A percentile compares a stretch with the other conserved stretches of the same genome.
Evolutionary conservation across 2,113 vertebrate species (phyloP).

Genomic region (Fregetta grallaria): DNA sequence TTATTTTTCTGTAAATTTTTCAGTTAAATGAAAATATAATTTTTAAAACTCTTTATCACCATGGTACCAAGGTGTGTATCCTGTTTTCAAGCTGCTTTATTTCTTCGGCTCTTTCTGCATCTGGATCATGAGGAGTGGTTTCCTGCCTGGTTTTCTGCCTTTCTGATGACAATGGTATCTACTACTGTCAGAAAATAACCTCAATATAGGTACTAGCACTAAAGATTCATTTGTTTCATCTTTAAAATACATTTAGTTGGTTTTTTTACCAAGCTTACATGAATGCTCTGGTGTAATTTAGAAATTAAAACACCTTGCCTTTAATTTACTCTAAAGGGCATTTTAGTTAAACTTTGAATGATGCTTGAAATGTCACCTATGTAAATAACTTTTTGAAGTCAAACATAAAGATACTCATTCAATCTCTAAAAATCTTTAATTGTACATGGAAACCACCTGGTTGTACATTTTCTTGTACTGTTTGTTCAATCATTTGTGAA

Average conservation of each 20-base stretch:
- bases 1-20: background rate
- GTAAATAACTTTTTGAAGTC: background rate
- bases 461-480: constrained; percentile 39
- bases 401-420: background rate
- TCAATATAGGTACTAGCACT: background rate
- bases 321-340: background rate
- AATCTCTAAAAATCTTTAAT: background rate
- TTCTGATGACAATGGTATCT: background rate
- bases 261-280: background rate
- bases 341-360: background rate
- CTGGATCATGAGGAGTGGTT: background rate
- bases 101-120: background rate
- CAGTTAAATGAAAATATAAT: background rate
- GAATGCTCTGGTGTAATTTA: background rate
- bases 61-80: background rate
- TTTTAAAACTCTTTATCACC: background rate
- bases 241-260: background rate
- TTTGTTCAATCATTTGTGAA: background rate
- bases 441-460: background rate
- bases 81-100: background rate
- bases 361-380: background rate
- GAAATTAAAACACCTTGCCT: background rate
- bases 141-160: no score
- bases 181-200: background rate
- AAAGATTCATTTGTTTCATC: background rate